phyloP scores from a whole-genome alignment of 1,140 invertebrate species.

The Dendrolimus punctatus region DNA sequence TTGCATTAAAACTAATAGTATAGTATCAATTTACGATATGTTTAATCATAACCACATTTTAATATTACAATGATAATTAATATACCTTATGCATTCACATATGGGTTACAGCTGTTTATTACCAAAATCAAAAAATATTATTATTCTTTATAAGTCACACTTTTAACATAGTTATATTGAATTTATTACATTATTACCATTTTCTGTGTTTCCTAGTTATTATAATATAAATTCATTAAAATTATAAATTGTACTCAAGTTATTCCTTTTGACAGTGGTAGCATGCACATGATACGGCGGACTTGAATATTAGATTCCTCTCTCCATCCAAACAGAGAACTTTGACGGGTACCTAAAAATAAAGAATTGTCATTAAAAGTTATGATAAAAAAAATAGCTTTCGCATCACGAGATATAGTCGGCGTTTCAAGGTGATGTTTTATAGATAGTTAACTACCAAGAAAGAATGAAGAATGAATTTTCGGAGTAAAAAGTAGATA shows the following conservation, averaged over 20 bases:
- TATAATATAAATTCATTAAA: neutral
- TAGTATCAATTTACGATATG: too few relatives aligned
- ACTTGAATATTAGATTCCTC: conserved; percentile 85
- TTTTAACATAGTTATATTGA: conserved; percentile 10
- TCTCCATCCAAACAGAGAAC: conserved; percentile 85
- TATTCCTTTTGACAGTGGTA: conserved; percentile 90
- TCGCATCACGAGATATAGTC: too few relatives aligned
- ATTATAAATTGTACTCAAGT: conserved; percentile 3
- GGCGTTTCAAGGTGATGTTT: too few relatives aligned
- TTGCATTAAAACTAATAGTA: too few relatives aligned
- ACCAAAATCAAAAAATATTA: too few relatives aligned
- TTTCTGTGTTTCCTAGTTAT: neutral
- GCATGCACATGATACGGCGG: conserved; percentile 86
- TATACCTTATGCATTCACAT: too few relatives aligned
- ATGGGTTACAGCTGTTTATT: too few relatives aligned
- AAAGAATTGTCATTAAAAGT: neutral
- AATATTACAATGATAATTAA: too few relatives aligned
- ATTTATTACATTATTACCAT: conserved; percentile 6
- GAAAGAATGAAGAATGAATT: too few relatives aligned
- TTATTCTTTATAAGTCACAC: conserved; percentile 20
- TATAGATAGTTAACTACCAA: too few relatives aligned
- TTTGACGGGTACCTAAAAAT: conserved; percentile 75
- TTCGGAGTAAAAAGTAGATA: too few relatives aligned
- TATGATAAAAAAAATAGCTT: conserved; percentile 1
- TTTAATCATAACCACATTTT: too few relatives aligned